A percentile compares a stretch with the other conserved stretches of the same genome.
Evolutionary conservation across 1,140 invertebrate species (phyloP).

Genomic region (Drosophila sproati): DNA sequence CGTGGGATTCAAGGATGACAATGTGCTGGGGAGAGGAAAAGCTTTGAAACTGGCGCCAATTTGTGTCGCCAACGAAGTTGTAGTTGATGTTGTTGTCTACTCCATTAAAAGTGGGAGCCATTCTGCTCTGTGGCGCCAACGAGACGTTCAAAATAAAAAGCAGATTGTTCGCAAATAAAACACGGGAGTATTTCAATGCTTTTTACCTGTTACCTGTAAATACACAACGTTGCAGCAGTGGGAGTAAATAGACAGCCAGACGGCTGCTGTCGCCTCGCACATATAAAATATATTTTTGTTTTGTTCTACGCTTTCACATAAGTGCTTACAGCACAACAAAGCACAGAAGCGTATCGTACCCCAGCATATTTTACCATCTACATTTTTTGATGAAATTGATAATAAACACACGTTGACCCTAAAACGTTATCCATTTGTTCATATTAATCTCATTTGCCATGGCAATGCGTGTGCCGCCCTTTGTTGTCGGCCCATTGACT

Average conservation of each 20-base stretch:
- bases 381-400: conserved; percentile 54
- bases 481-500: not conserved
- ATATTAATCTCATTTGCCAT: conserved; percentile 49
- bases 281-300: conserved; percentile 71
- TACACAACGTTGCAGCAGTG: conserved; percentile 38
- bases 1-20: not conserved
- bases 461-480: conserved; percentile 1
- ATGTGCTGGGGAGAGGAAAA: not conserved
- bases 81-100: conserved; percentile 54
- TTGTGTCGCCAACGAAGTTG: conserved; percentile 58
- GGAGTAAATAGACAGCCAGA: conserved; percentile 31
- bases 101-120: conserved; percentile 68
- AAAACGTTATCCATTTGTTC: conserved; percentile 51
- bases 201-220: conserved; percentile 79
- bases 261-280: conserved; percentile 43
- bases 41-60: conserved; percentile 52
- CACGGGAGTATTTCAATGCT: conserved; percentile 77
- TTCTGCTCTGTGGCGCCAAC: conserved; percentile 61
- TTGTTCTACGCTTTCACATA: conserved; percentile 62
- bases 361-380: conserved; percentile 15
- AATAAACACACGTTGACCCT: conserved; percentile 65
- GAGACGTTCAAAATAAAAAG: conserved; percentile 80
- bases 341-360: conserved; percentile 1
- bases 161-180: conserved; percentile 80
- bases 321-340: conserved; percentile 24